Evolutionary conservation across 2,113 vertebrate genomes (phyloP), one percentile per base, ranked within the genome.

Genomic region (Sylvilagus bachmani): DNA sequence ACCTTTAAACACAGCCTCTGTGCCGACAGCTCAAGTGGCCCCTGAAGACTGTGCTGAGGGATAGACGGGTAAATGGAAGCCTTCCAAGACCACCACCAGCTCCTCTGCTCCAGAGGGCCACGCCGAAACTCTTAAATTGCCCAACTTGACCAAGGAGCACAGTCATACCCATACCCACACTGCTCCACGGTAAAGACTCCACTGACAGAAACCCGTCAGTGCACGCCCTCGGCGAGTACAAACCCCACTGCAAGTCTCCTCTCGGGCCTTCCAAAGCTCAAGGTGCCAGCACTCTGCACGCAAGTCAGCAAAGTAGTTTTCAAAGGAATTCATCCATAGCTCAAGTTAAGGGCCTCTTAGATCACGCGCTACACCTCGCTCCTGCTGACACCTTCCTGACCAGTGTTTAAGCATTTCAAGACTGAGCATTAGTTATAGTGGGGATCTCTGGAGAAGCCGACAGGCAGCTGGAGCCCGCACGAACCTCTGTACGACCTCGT

Each of bases 401-500:
- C n/a, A 25, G 13, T 82, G 53, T 29, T 61, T 27, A 58, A n/a
- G 38, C 58, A 79, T 53, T 70, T 87, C 71, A 74, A n/a, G 58
- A 8, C 7, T 3, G 25, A 33, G 29, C 14, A 16, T 53, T 58
- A 86, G n/a, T n/a, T 27, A 29, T 58, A 58, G 89, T 25, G 36
- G 27, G 27, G 13, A n/a, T 24, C 49, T 49, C 55, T n/a, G 24
- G 27, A 77, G 61, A 70, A 89, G 9, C 38, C 5, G 38, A 44
- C 38, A 44, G 38, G 38, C 38, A 44, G 38, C 38, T 44, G 38
- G 38, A 44, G 38, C 38, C n/a, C n/a, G n/a, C 44, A 98, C 98
- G 73, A 71, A 99, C 99, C 99, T 99, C 97, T 99, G 99, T 29
- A 99, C 99, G 67, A 99, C 99, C 98, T 99, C 99, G 66, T 99